Base-by-base conservation (phyloP, 2,888 invertebrate genomes). In the Tetragnatha montana region DNA sequence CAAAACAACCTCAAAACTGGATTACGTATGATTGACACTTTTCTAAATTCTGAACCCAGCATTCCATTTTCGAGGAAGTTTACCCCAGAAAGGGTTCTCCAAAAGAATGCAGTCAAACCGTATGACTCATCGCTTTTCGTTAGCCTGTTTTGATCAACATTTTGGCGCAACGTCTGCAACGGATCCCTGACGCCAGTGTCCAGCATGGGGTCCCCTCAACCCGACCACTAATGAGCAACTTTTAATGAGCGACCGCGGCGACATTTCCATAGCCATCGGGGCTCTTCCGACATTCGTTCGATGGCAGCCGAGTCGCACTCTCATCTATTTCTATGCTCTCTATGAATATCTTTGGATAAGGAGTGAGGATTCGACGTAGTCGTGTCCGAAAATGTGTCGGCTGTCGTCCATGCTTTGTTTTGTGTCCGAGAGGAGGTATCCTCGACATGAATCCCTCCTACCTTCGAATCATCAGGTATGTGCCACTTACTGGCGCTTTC, bases 171-270 rank as follows among this genome's bases (percentile, higher is more conserved):
- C 47, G 70, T 85, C 85, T 88, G 22, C 47, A 85, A 69, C 51
- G 22, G 49, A 12, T 22, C 35, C 19, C 19, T 85, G 89, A 81
- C 88, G 84, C 89, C 85, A 88, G 22, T 7, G 6, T 75, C 21
- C 89, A 78, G 89, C 89, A 71, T 75, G 89, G 19, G 35, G 70
- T 22, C 60, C 12, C 47, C 49, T 69, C 70, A 47, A 79, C 69
- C 69, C 60, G 22, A n/a, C 81, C 79, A 2, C 76, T 85, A 89
- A 89, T 89, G 89, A 89, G 89, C 74, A 75, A 76, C 35, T 85
- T 85, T 89, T 89, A 89, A 89, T 85, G 85, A 89, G 69, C 85
- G 35, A 81, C 89, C 22, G 81, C 73, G 50, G 89, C 22, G 85
- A 81, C 81, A 89, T 89, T 81, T 85, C 70, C 89, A 89, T 89